phyloP scores from a whole-genome alignment of 2,888 invertebrate genomes.

The Limnephilus rhombicus region DNA sequence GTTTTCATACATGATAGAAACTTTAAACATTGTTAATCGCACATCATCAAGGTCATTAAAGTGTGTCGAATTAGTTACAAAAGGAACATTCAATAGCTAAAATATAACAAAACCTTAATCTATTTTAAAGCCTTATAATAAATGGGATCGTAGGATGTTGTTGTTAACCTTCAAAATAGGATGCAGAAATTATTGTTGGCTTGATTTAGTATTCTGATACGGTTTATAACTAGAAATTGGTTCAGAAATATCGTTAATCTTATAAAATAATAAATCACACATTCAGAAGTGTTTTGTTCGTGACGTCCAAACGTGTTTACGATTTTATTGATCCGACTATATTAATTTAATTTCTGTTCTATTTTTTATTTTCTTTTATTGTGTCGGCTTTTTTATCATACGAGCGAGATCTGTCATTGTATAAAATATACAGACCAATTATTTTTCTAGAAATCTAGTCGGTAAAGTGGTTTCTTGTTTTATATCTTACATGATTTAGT shows the following conservation, averaged over 20 bases:
- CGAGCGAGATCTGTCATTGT: background rate
- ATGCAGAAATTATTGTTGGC: background rate
- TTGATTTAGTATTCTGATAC: background rate
- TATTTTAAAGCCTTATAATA: background rate
- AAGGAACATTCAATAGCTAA: background rate
- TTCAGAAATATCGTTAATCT: background rate
- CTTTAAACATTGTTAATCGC: background rate
- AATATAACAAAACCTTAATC: background rate
- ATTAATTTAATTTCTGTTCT: background rate
- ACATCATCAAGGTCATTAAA: no score
- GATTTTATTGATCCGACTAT: background rate
- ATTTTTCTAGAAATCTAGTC: background rate
- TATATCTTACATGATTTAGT: background rate
- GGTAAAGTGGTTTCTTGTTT: background rate
- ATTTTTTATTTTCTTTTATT: background rate
- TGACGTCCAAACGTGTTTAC: background rate
- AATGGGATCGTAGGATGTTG: background rate
- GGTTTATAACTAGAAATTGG: background rate
- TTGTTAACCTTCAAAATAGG: background rate
- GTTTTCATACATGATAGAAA: background rate
- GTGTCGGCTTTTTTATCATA: background rate
- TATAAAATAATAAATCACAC: background rate
- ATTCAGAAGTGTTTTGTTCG: background rate
- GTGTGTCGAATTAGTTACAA: background rate
- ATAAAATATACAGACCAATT: background rate